Conservation (phyloP, 2,888 invertebrate species). For the Xylota segnis region DNA sequence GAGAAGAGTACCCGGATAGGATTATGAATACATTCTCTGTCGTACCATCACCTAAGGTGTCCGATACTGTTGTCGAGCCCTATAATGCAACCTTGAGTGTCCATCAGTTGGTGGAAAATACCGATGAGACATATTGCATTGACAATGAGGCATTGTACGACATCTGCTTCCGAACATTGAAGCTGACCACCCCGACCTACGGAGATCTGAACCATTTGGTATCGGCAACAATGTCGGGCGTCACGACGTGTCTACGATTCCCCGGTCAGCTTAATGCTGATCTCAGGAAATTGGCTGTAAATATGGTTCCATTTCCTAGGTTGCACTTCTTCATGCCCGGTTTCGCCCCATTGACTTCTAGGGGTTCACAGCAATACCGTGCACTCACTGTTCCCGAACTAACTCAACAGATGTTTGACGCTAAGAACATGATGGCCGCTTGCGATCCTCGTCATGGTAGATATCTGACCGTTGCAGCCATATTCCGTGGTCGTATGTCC, state of each 20-base stretch:
- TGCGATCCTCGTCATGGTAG: constrained; percentile 97
- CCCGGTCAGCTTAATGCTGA: constrained; percentile 98
- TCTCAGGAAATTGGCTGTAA: constrained; percentile 95
- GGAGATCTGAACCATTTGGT: constrained; percentile 97
- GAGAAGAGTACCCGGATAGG: constrained; percentile 94
- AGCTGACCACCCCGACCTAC: constrained; percentile 95
- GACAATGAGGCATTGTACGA: constrained; percentile 97
- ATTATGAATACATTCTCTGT: constrained; percentile 95
- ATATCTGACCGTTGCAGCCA: constrained; percentile 95
- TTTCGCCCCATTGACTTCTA: constrained; percentile 96
- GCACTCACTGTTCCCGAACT: constrained; percentile 96
- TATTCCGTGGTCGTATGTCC: constrained; percentile 96
- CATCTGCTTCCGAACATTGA: constrained; percentile 95
- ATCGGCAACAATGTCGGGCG: constrained; percentile 94
- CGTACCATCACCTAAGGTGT: constrained; percentile 93
- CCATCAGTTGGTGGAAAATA: constrained; percentile 95
- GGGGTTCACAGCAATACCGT: constrained; percentile 95
- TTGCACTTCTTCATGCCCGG: constrained; percentile 98
- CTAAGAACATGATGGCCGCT: constrained; percentile 98
- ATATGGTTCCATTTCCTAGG: constrained; percentile 99
- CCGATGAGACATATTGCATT: constrained; percentile 95
- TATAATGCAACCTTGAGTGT: constrained; percentile 96
- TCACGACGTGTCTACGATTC: constrained; percentile 94
- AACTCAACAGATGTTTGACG: constrained; percentile 96
- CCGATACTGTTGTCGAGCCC: constrained; percentile 89